Base-by-base conservation (phyloP, 2,797 vertebrate genomes). In the Melanotaenia maccullochi region DNA sequence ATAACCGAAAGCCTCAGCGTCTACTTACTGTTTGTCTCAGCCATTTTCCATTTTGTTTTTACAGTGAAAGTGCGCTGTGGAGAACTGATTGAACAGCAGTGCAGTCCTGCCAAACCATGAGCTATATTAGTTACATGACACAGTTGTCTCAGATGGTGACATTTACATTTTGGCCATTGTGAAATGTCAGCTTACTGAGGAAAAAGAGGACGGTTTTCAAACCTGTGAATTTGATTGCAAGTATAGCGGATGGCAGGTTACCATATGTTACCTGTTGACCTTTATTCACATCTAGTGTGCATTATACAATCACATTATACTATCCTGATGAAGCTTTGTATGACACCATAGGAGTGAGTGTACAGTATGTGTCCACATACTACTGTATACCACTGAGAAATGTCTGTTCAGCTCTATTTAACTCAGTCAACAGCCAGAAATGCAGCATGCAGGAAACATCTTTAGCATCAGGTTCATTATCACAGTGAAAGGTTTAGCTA, bases 171-270 rank as follows among this genome's bases (percentile, higher is more conserved):
- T 84, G 87, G 83, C 84, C 71, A 65, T 73, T 25, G 54, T 81
- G 64, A 89, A 89, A 92, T 91, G 86, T 89, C 83, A 90, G 28
- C 74, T 67, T 62, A 60, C 65, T 71, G 76, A 81, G 68, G 56
- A 80, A 77, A 77, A 77, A 77, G 65, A 56, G 54, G 40, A 47
- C 60, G 47, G 36, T 49, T 76, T 54, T 81, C 42, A 66, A 52
- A 42, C 52, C 64, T 44, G 69, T 65, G 65, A 65, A 49, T 69
- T 52, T 59, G 59, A 78, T 65, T 65, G 22, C 49, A 61, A 73
- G 40, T 58, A 35, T 32, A 59, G 16, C 60, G 24, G 52, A 68
- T 38, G 36, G 38, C 61, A 20, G 52, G 73, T 68, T 73, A 77
- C 66, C 69, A 68, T 71, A 77, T n/a, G 68, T 63, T 73, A 86